A percentile compares a stretch with the other conserved stretches of the same genome.
Conservation (phyloP, 2,888 invertebrate species). For the Dysmachus trigonus region DNA sequence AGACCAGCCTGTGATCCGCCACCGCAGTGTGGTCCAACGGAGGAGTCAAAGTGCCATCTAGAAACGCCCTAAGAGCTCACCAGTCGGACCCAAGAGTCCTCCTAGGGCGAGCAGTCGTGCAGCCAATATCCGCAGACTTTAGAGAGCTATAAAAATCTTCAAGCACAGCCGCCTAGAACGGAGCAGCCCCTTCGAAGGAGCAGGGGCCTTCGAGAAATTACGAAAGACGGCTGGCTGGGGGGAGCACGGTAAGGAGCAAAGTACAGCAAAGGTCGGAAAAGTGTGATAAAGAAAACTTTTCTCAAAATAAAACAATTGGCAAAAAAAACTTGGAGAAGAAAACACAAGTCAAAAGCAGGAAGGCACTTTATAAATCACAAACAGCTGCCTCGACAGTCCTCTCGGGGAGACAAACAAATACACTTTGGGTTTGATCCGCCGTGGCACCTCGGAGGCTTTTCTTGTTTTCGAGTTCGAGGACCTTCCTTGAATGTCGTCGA, state of each 20-base stretch:
- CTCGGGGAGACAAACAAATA: constrained; percentile 22
- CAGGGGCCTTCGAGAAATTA: not conserved
- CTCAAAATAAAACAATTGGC: constrained; percentile 26
- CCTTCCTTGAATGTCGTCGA: not conserved
- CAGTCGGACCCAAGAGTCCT: not conserved
- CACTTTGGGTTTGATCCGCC: not conserved
- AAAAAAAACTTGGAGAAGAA: not conserved
- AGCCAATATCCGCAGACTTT: constrained; percentile 32
- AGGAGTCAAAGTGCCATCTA: constrained; percentile 10
- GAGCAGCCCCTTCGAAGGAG: not conserved
- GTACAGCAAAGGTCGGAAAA: not conserved
- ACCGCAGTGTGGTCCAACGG: not conserved
- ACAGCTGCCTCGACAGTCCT: constrained; percentile 27
- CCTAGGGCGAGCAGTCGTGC: constrained; percentile 9
- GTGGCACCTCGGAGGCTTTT: not conserved
- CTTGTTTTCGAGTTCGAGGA: not conserved
- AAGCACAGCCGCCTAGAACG: not conserved
- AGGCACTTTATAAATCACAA: constrained; percentile 42
- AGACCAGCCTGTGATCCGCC: not conserved
- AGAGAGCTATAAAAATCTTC: constrained; percentile 21
- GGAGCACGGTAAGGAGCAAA: not conserved
- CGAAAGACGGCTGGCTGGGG: not conserved
- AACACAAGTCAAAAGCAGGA: constrained; percentile 26
- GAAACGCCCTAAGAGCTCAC: not conserved
- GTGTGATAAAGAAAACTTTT: constrained; percentile 35